A percentile compares a stretch with the other conserved stretches of the same genome.
These are phyloP conservation scores for Amphipoea lucens DNA, from an alignment of 2,888 invertebrate genomes.

Conservation along the genomic window DNA sequence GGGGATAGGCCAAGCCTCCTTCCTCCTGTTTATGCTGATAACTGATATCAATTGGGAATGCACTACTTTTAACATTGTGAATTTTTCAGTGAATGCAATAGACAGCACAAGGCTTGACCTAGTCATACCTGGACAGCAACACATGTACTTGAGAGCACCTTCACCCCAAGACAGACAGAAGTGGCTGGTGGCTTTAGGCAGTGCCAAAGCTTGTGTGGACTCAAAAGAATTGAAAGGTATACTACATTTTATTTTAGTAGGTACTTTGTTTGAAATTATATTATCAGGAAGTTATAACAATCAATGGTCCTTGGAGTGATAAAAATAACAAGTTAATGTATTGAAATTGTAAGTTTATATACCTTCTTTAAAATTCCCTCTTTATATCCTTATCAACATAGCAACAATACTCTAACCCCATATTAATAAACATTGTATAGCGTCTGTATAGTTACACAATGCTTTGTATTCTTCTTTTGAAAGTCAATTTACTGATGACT, in stretches of 20 bases:
- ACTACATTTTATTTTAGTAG: background rate
- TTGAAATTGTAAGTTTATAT: background rate
- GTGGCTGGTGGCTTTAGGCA: slow-evolving; percentile 95
- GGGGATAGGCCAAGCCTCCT: too few relatives aligned
- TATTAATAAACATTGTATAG: too few relatives aligned
- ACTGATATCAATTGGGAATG: background rate
- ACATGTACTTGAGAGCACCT: slow-evolving; percentile 94
- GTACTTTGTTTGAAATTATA: slow-evolving; percentile 5
- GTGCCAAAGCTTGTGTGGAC: slow-evolving; percentile 93
- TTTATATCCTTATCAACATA: slow-evolving; percentile 17
- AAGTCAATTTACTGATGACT: too few relatives aligned
- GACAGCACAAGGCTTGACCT: slow-evolving; percentile 94
- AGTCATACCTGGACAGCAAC: slow-evolving; percentile 95
- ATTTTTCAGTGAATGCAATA: slow-evolving; percentile 91
- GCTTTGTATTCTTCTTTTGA: too few relatives aligned
- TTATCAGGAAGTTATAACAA: slow-evolving; percentile 23
- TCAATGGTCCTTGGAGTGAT: slow-evolving; percentile 25
- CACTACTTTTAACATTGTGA: background rate
- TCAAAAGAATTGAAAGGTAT: slow-evolving; percentile 82
- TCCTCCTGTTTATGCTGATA: background rate
- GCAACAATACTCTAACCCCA: too few relatives aligned
- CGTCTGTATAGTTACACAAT: too few relatives aligned
- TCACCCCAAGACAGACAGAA: slow-evolving; percentile 94
- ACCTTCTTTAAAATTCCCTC: slow-evolving; percentile 25
- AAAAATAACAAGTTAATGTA: slow-evolving; percentile 20